These are phyloP conservation scores for Sitobion miscanthi DNA, from an alignment of 1,140 invertebrate genomes.

Conservation along the genomic window DNA sequence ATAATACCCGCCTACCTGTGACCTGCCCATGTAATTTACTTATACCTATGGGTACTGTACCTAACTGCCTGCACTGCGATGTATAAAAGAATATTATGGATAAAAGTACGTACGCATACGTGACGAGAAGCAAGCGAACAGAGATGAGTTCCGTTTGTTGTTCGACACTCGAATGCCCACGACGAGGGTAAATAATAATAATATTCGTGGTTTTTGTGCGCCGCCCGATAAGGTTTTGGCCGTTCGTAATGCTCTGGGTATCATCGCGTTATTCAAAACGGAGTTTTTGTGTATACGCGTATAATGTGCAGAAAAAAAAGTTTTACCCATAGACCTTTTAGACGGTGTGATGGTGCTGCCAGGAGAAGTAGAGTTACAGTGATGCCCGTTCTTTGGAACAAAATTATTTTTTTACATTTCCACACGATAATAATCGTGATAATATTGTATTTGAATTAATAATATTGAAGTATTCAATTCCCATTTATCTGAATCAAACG, in stretches of 20 bases:
- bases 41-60: not conserved
- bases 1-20: not conserved
- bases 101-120: not conserved
- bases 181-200: conserved; percentile 25
- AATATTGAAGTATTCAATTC: no score
- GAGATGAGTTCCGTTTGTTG: not conserved
- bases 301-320: not conserved
- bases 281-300: not conserved
- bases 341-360: no score
- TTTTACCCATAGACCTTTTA: no score
- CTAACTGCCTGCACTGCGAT: not conserved
- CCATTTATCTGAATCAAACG: no score
- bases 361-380: not conserved
- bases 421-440: not conserved
- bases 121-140: not conserved
- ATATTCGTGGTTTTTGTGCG: not conserved
- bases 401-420: not conserved
- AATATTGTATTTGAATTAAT: no score
- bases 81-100: not conserved
- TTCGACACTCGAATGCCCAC: not conserved
- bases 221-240: not conserved
- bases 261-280: not conserved
- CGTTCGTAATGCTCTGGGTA: not conserved
- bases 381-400: not conserved
- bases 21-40: not conserved